Conservation (phyloP, 2,797 vertebrate species). For the Pseudomugil gertrudae region DNA sequence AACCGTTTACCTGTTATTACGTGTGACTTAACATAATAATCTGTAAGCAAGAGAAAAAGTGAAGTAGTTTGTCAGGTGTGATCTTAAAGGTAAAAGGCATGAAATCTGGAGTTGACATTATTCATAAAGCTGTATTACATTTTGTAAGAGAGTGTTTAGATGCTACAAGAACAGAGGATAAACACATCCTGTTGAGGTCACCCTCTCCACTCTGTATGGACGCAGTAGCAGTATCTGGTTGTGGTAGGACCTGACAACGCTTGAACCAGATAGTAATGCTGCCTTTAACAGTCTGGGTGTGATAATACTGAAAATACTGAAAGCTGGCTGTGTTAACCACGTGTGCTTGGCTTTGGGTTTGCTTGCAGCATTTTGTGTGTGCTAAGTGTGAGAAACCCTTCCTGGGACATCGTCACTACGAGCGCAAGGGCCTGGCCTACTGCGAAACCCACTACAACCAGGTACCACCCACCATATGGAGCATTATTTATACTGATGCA, state of each 20-base stretch:
- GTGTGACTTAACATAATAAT: not conserved
- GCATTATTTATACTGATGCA: not conserved
- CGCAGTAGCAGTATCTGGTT: conserved; percentile 33
- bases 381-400: conserved; percentile 95
- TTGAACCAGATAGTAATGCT: conserved; percentile 19
- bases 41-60: not conserved
- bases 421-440: conserved; percentile 97
- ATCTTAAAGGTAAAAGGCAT: not conserved
- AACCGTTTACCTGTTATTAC: not conserved
- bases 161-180: conserved; percentile 18
- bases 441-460: conserved; percentile 99
- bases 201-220: conserved; percentile 30
- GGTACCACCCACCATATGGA: conserved; percentile 76
- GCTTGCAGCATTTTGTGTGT: conserved; percentile 87
- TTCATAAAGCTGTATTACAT: not conserved
- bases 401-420: conserved; percentile 98
- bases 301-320: conserved; percentile 45
- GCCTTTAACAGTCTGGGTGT: conserved; percentile 28
- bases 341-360: conserved; percentile 61
- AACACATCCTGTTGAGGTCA: conserved; percentile 9
- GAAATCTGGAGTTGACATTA: not conserved
- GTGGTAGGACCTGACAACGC: conserved; percentile 41
- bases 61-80: not conserved
- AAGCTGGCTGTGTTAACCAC: conserved; percentile 52
- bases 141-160: not conserved